phyloP scores from a whole-genome alignment of 2,113 vertebrate genomes.

The Centropus bengalensis region DNA sequence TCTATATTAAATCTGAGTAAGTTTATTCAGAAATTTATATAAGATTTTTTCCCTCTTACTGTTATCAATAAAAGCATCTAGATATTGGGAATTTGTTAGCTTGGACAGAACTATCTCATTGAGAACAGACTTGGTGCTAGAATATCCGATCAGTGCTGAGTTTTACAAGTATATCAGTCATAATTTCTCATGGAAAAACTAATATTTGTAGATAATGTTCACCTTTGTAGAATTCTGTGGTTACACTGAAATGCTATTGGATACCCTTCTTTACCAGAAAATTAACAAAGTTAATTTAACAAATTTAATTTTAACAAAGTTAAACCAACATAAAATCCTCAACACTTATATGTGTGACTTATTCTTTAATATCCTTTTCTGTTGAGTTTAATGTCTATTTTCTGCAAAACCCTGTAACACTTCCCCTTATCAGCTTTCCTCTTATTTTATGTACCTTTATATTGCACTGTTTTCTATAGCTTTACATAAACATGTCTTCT shows the following conservation, averaged over 20 bases:
- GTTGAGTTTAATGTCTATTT: background rate
- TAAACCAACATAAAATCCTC: background rate
- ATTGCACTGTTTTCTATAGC: background rate
- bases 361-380: background rate
- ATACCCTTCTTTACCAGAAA: background rate
- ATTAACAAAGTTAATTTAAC: background rate
- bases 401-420: background rate
- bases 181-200: background rate
- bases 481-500: background rate
- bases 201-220: background rate
- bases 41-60: background rate
- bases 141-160: background rate
- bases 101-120: background rate
- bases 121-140: background rate
- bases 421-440: background rate
- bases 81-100: background rate
- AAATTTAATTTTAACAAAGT: background rate
- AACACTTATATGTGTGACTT: background rate
- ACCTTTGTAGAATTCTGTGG: background rate
- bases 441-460: background rate
- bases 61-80: background rate
- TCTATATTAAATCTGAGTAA: background rate
- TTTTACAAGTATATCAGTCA: background rate
- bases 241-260: background rate
- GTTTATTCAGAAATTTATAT: slow-evolving; percentile 20